Percentiles rank a stretch among this genome's conserved stretches.
phyloP scores from a whole-genome alignment of 2,113 vertebrate genomes.

The Chaetodon auriga region DNA sequence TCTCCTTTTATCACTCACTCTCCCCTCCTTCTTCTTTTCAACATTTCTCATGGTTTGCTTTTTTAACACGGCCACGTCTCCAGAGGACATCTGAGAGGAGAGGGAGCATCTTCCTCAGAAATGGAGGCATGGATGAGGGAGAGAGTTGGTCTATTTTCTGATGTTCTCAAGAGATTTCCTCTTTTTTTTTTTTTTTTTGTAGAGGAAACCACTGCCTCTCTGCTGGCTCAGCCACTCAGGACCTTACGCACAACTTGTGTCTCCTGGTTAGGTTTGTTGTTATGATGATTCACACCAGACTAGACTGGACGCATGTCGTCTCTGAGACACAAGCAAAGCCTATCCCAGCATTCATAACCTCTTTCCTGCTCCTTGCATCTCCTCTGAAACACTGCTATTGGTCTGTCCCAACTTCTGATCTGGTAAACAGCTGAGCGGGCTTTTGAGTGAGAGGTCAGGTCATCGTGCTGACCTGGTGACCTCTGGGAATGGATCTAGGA shows the following conservation, averaged over 20 bases:
- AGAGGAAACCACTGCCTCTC: slow-evolving; percentile 10
- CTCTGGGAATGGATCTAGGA: slow-evolving; percentile 63
- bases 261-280: slow-evolving; percentile 13
- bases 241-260: not conserved
- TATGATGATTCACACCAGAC: slow-evolving; percentile 48
- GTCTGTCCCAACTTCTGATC: slow-evolving; percentile 36
- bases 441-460: slow-evolving; percentile 57
- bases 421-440: slow-evolving; percentile 65
- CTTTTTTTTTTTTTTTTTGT: slow-evolving; percentile 7
- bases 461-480: slow-evolving; percentile 51
- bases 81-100: slow-evolving; percentile 68
- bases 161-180: not conserved
- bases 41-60: slow-evolving; percentile 3
- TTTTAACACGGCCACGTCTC: slow-evolving; percentile 13
- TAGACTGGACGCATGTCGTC: slow-evolving; percentile 18
- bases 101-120: slow-evolving; percentile 28
- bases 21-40: slow-evolving; percentile 36
- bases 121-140: slow-evolving; percentile 3
- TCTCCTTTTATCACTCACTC: slow-evolving; percentile 37
- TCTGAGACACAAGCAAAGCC: slow-evolving; percentile 13
- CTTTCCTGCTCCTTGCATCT: not conserved
- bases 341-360: not conserved
- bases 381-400: slow-evolving; percentile 17
- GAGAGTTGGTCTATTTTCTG: not conserved
- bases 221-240: slow-evolving; percentile 18